Conservation (phyloP, 2,113 vertebrate genomes). For the Ceyx cyanopectus region DNA sequence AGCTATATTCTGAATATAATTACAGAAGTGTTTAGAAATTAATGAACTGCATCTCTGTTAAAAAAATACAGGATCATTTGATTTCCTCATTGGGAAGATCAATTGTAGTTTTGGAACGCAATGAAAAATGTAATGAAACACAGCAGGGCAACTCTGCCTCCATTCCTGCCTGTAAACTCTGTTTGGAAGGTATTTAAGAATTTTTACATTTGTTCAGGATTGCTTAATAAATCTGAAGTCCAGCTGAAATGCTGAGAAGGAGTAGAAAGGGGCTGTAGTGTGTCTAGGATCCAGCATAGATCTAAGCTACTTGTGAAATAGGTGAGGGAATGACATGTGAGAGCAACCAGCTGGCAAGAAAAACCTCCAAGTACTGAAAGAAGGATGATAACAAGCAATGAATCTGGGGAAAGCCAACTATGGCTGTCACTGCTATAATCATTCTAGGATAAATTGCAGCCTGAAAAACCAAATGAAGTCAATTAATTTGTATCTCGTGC, state of each 20-base stretch:
- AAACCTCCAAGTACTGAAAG: not conserved
- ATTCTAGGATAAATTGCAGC: not conserved
- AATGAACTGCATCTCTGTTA: not conserved
- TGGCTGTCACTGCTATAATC: not conserved
- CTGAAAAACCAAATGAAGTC: not conserved
- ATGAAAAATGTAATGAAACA: not conserved
- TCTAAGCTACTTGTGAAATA: not conserved
- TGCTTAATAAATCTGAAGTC: not conserved
- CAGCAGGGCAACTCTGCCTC: accelerated
- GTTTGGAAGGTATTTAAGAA: not conserved
- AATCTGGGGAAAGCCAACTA: not conserved
- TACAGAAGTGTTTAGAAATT: not conserved
- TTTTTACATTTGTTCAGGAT: not conserved
- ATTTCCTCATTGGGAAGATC: not conserved
- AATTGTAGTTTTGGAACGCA: not conserved
- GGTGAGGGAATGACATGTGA: accelerated
- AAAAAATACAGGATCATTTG: not conserved
- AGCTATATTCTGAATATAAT: not conserved
- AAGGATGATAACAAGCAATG: not conserved
- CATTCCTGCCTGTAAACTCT: not conserved
- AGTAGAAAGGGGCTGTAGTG: not conserved
- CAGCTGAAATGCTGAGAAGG: not conserved
- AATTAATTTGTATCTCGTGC: not conserved
- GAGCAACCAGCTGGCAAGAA: accelerated
- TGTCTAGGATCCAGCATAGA: not conserved